Percentiles rank a stretch among this genome's conserved stretches.
These are phyloP conservation scores for Mallotus villosus DNA, from an alignment of 2,797 vertebrate species.

Conservation along the genomic window DNA sequence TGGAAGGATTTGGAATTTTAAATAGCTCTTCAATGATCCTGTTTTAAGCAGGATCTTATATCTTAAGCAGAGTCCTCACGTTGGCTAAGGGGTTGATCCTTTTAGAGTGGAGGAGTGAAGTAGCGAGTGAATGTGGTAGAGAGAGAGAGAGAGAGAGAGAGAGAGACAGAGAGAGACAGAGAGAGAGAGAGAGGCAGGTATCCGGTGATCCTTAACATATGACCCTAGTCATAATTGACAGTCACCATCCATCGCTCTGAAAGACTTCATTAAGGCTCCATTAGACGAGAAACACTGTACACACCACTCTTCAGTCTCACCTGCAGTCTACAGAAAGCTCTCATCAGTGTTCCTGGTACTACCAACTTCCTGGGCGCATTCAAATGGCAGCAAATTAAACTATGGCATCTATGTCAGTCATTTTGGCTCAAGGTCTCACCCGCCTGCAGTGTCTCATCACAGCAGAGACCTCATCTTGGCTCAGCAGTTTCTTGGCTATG, in stretches of 20 bases:
- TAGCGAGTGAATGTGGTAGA: neutral
- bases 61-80: slow-evolving; percentile 15
- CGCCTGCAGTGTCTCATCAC: slow-evolving; percentile 91
- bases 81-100: slow-evolving; percentile 25
- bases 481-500: slow-evolving; percentile 84
- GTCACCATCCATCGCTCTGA: slow-evolving; percentile 28
- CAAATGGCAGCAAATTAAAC: too few relatives aligned
- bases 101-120: slow-evolving; percentile 1
- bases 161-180: too few relatives aligned
- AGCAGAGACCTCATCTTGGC: slow-evolving; percentile 85
- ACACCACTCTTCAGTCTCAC: slow-evolving; percentile 4
- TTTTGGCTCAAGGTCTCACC: slow-evolving; percentile 66
- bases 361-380: too few relatives aligned
- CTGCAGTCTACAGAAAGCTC: neutral
- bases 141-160: too few relatives aligned
- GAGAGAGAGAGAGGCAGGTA: slow-evolving; percentile 23
- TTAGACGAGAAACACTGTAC: slow-evolving; percentile 5
- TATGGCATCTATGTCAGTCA: neutral
- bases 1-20: too few relatives aligned
- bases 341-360: neutral
- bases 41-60: neutral
- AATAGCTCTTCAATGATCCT: too few relatives aligned
- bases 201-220: slow-evolving; percentile 44
- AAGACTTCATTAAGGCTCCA: slow-evolving; percentile 19
- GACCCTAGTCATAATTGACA: slow-evolving; percentile 56